Evolutionary conservation across 2,888 invertebrate species (phyloP), one percentile per base, ranked within the genome.

Genomic region (Auanema freiburgensis): DNA sequence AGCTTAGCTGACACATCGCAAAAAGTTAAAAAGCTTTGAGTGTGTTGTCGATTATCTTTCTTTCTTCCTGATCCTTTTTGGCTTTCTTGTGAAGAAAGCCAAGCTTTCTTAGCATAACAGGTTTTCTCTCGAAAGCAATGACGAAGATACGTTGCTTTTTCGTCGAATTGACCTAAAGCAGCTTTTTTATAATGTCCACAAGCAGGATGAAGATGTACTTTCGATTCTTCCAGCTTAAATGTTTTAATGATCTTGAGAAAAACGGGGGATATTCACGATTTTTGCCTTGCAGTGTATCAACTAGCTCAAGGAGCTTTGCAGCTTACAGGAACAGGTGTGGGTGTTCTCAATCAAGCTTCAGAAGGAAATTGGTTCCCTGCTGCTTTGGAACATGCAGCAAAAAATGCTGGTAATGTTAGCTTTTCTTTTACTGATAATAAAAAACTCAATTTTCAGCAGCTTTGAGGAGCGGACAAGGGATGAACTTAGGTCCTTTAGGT

Each of bases 321-420:
- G 43, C 59, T 80, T 50, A 80, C 80, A 41, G 79, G 80, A 25
- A 79, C 79, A 11, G 80, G 80, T 10, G 80, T 80, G 1, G 79
- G 79, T 24, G 80, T 80, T n/a, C 60, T 79, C 23, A 80, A 80
- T 53, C 79, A 80, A 57, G 80, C 80, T 2, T 76, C 77, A 0
- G 80, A 80, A 63, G 74, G 68, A 44, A 69, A 73, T 53, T 80
- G 80, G 80, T 80, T 80, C 58, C 80, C 80, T 14, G 78, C 79
- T 14, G 79, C 76, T 23, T 54, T 80, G 16, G 80, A 80, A 50
- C 63, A 69, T 40, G 66, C 70, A 12, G 73, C 73, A 12, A 73
- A 73, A 43, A 70, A 63, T 23, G 58, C 59, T 40, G 67, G 71
- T 71, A 18, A 51, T 57, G 55, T 11, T 24, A 24, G 21, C 24